Evolutionary conservation across 2,113 vertebrate genomes (phyloP), one percentile per base, ranked within the genome.

Genomic region (Taurulus bubalis): DNA sequence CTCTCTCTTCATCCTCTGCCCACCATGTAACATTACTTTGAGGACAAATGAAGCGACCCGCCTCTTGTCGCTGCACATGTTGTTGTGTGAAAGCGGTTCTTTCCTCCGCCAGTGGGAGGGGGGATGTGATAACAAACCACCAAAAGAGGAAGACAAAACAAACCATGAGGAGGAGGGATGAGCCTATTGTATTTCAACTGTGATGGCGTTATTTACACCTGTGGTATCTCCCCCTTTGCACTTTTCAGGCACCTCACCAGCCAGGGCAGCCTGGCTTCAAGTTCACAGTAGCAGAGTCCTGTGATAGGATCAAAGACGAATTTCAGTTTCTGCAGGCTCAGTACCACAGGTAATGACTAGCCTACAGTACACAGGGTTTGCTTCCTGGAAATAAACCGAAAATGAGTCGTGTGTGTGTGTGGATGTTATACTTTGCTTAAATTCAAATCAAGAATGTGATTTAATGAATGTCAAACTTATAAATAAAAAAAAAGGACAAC

Each of bases 271-370:
- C 97, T 51, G 96, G 97, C 64, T 98, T 98, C 93, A 98, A 98
- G 94, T 98, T 98, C 94, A 98, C 97, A 0, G 97, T 98, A 83
- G 97, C 97, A 3, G 97, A 98, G 86, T 98, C 97, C 53, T 98
- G 97, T 34, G 97, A 98, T 89, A 85, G 97, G 92, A 98, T 98
- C 94, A 98, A 98, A 95, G 97, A 98, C 80, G 97, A 98, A 86
- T 98, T 98, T 94, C 97, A 98, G 96, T 98, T 98, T 83, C 94
- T 98, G 84, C 97, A 98, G 92, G 97, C 97, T 72, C 97, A 98
- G 79, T 98, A 98, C 92, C 97, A 98, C 96, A 98, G 97, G 97
- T 98, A 92, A 90, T 68, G 67, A 78, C 69, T 22, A 30, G 22
- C 55, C 59, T 24, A 66, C 69, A 64, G 80, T 70, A 75, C 79